Conservation (phyloP, 2,113 vertebrate genomes). For the Danionella cerebrum region DNA sequence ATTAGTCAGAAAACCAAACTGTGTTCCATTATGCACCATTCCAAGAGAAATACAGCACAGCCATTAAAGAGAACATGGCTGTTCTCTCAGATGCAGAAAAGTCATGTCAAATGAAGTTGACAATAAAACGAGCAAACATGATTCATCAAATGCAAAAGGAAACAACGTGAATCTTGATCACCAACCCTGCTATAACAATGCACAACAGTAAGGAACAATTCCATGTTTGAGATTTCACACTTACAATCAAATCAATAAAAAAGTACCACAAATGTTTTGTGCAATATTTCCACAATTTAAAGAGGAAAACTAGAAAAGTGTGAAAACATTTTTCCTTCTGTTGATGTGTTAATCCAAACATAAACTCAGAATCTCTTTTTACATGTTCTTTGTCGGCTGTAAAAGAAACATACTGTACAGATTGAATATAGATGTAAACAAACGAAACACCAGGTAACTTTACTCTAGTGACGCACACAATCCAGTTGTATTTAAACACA, state of each 20-base stretch:
- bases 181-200: conserved; percentile 2
- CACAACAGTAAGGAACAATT: background rate
- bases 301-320: background rate
- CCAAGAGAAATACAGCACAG: background rate
- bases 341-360: background rate
- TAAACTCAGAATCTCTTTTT: background rate
- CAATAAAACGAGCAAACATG: background rate
- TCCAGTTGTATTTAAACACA: background rate
- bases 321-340: background rate
- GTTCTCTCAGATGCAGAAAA: background rate
- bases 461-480: background rate
- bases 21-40: background rate
- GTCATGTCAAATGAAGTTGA: background rate
- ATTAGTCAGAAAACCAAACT: background rate
- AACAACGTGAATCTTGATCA: background rate
- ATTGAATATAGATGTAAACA: background rate
- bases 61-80: conserved; percentile 11
- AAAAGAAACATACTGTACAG: background rate
- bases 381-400: background rate
- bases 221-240: background rate
- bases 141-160: background rate
- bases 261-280: conserved; percentile 4
- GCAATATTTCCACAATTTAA: conserved; percentile 1
- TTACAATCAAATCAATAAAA: background rate
- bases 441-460: background rate